Percentiles rank a stretch among this genome's conserved stretches.
Conservation (phyloP, 2,888 invertebrate genomes). For the Fabriciana adippe region DNA sequence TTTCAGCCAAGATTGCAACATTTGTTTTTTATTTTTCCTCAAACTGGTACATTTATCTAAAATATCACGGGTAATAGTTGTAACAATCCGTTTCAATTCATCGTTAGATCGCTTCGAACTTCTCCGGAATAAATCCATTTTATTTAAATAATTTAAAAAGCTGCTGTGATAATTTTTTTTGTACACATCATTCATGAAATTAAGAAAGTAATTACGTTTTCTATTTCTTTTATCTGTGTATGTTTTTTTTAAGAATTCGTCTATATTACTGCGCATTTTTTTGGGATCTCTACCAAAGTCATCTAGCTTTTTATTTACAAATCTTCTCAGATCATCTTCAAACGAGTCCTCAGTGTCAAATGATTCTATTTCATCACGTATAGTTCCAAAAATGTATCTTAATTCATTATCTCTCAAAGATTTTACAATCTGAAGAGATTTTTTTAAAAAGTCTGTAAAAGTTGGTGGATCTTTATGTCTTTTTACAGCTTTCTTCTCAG, state of each 20-base stretch:
- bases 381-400: slow-evolving; percentile 44
- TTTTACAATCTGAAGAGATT: slow-evolving; percentile 44
- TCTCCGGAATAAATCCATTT: slow-evolving; percentile 46
- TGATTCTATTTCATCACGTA: slow-evolving; percentile 52
- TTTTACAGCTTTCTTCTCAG: slow-evolving; percentile 10
- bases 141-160: slow-evolving; percentile 45
- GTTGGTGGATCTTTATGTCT: slow-evolving; percentile 28
- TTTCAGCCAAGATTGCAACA: slow-evolving; percentile 44
- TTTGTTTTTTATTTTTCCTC: slow-evolving; percentile 41
- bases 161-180: slow-evolving; percentile 40
- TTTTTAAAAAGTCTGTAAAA: slow-evolving; percentile 54
- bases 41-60: slow-evolving; percentile 55
- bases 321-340: slow-evolving; percentile 40
- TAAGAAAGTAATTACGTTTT: slow-evolving; percentile 39
- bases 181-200: slow-evolving; percentile 55
- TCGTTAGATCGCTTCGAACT: slow-evolving; percentile 42
- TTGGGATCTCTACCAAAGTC: slow-evolving; percentile 37
- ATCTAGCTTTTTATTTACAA: slow-evolving; percentile 45
- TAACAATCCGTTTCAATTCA: slow-evolving; percentile 46
- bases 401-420: slow-evolving; percentile 52
- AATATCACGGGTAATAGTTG: slow-evolving; percentile 46
- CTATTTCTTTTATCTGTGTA: slow-evolving; percentile 35
- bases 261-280: slow-evolving; percentile 43
- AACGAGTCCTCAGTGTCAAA: slow-evolving; percentile 51
- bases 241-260: slow-evolving; percentile 37